Evolutionary conservation across 2,888 invertebrate genomes (phyloP), one percentile per base, ranked within the genome.

Genomic region (Timandra comae): DNA sequence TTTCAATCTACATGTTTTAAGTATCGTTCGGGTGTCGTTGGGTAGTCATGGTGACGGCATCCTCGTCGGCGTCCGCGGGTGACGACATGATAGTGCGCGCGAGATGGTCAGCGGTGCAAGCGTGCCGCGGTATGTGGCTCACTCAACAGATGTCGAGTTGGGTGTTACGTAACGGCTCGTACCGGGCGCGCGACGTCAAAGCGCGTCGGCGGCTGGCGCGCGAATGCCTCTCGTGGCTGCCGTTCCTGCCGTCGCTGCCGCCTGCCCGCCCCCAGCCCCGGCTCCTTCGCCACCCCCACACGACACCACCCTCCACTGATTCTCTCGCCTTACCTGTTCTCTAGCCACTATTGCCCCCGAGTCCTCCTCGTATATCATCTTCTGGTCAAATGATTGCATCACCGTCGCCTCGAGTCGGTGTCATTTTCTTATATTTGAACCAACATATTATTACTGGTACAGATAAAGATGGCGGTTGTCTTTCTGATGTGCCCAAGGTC

Each of bases 141-240:
- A 68, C 77, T 79, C 81, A 81, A 82, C 82, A 81, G 80, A 75
- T 80, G 80, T 65, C 68, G 75, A 60, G 60, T 62, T 63, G 50
- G 34, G 43, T 54, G 70, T 81, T 80, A 79, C 78, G 80, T 77
- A 81, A 81, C 67, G 51, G 46, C 46, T 42, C 62, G 68, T 68
- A 71, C 70, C 71, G 68, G 44, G 49, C 64, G 65, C 71, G 58
- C 68, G 64, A 61, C 71, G 70, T 62, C 60, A 43, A 38, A 27
- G 31, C 76, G 76, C 78, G 65, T 52, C 73, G 72, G 61, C 56
- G 63, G 47, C 66, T 45, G 58, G 56, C 77, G 77, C 81, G 78
- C 79, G 81, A 82, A 56, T 82, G 79, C 54, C 61, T 31, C 56
- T 37, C 38, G 21, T 20, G 32, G 43, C 19, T 56, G 63, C n/a